Conservation (phyloP, 1,140 invertebrate species). For the Melanaphis sacchari region DNA sequence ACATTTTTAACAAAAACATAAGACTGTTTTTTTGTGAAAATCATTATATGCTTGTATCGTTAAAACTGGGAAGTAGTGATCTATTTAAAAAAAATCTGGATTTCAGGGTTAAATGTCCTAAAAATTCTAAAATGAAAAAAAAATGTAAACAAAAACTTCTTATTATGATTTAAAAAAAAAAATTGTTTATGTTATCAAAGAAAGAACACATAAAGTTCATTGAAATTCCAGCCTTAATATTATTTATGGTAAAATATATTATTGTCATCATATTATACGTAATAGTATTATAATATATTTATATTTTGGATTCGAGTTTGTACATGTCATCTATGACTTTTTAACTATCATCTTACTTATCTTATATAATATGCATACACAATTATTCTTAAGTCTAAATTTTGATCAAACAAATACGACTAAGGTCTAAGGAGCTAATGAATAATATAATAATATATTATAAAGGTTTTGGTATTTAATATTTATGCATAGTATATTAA, state of each 20-base stretch:
- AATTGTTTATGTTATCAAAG: too few species aligned
- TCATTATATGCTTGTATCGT: too few species aligned
- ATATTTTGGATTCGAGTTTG: not conserved
- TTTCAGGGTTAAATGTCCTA: too few species aligned
- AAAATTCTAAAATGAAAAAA: too few species aligned
- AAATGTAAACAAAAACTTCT: too few species aligned
- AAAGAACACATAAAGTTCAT: too few species aligned
- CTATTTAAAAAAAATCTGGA: too few species aligned
- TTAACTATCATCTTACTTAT: not conserved
- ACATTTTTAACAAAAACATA: not conserved
- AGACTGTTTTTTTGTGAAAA: not conserved
- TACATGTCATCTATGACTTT: not conserved
- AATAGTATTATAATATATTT: not conserved
- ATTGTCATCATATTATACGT: too few species aligned
- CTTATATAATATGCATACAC: not conserved
- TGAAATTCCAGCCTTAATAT: not conserved
- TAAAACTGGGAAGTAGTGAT: too few species aligned
- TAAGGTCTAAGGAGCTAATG: not conserved
- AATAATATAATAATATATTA: not conserved
- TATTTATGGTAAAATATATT: not conserved
- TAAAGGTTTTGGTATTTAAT: too few species aligned
- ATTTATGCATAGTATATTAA: too few species aligned
- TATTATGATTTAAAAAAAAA: too few species aligned
- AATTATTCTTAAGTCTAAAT: not conserved
- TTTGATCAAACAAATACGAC: not conserved